A percentile compares a stretch with the other conserved stretches of the same genome.
phyloP scores from a whole-genome alignment of 2,113 vertebrate species.

The Anseranas semipalmata region DNA sequence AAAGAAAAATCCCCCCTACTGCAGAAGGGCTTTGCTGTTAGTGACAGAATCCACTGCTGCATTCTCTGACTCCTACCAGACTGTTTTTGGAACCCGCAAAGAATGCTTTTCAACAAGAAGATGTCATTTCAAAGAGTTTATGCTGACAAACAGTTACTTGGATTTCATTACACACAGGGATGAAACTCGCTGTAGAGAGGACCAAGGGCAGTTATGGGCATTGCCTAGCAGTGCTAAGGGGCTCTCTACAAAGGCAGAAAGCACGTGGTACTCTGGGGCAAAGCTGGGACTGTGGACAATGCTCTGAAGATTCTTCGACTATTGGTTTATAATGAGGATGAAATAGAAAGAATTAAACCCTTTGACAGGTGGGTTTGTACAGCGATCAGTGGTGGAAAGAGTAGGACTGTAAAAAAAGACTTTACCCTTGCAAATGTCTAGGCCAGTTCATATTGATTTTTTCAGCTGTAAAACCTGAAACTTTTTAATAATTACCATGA shows the following conservation, averaged over 20 bases:
- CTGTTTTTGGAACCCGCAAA: background rate
- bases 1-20: background rate
- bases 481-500: background rate
- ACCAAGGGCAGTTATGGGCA: fast-evolving
- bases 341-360: background rate
- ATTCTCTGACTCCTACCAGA: background rate
- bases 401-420: background rate
- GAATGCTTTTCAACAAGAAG: background rate
- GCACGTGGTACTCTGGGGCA: background rate
- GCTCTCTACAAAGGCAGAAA: background rate
- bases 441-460: background rate
- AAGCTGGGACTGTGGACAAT: background rate
- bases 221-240: background rate
- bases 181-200: background rate
- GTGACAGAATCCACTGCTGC: background rate
- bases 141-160: background rate
- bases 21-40: background rate
- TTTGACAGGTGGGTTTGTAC: background rate
- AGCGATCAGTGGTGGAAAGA: background rate
- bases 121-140: background rate
- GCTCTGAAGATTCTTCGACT: background rate
- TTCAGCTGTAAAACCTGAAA: background rate
- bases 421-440: background rate
- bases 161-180: background rate
- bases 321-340: background rate